Evolutionary conservation across 2,113 vertebrate genomes (phyloP).

Genomic region (Uria lomvia): DNA sequence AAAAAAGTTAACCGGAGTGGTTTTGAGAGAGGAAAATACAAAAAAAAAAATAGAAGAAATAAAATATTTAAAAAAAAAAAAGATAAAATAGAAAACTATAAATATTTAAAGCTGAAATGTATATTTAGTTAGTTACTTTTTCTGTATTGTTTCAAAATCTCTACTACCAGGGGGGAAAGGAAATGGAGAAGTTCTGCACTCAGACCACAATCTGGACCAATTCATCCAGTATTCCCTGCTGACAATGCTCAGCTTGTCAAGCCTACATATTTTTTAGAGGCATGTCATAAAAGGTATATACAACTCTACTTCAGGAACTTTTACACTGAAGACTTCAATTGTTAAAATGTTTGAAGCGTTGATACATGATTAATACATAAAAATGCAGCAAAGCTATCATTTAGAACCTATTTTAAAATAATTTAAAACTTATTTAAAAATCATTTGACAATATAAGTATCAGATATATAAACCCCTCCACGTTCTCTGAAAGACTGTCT

Average conservation of each 20-base stretch:
- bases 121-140: neutral
- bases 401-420: neutral
- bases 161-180: neutral
- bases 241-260: neutral
- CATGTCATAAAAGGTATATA: neutral
- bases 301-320: neutral
- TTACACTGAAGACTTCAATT: neutral
- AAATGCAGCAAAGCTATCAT: neutral
- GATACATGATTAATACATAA: neutral
- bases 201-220: neutral
- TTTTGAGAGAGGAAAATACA: neutral
- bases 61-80: neutral
- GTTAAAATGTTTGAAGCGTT: neutral
- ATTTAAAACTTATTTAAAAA: neutral
- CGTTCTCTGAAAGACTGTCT: neutral
- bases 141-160: neutral
- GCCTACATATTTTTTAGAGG: neutral
- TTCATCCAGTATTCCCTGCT: neutral
- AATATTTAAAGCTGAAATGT: neutral
- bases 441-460: neutral
- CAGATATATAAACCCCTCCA: neutral
- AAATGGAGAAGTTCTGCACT: neutral
- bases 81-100: neutral
- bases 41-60: neutral
- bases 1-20: accelerated